A percentile compares a stretch with the other conserved stretches of the same genome.
These are phyloP conservation scores for Palythoa caribaeorum DNA, from an alignment of 92 coral and sea anemone genomes.

Conservation along the genomic window DNA sequence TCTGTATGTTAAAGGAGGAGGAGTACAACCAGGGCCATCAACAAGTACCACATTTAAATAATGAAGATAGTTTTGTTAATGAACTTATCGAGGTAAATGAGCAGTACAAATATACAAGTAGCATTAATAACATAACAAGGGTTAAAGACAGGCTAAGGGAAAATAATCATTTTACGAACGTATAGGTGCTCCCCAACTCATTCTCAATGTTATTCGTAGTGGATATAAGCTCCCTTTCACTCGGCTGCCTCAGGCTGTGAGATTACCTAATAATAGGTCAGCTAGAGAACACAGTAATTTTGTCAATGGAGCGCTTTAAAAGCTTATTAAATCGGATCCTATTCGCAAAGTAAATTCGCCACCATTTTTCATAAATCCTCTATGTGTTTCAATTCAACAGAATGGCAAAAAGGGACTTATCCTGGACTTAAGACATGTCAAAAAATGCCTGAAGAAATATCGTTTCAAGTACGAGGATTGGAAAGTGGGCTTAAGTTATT, in stretches of 20 bases:
- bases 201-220: slow-evolving; percentile 3
- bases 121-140: not conserved
- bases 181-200: not conserved
- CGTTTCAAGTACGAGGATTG: slow-evolving; percentile 21
- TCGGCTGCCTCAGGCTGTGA: not conserved
- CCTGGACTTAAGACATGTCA: slow-evolving; percentile 8
- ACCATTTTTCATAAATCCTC: slow-evolving; percentile 25
- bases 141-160: not conserved
- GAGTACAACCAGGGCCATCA: not conserved
- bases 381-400: slow-evolving; percentile 15
- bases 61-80: not conserved
- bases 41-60: not conserved
- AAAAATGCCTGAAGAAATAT: not conserved
- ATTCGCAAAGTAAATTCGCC: not conserved
- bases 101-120: not conserved
- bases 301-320: slow-evolving; percentile 25
- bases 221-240: not conserved
- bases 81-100: not conserved
- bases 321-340: slow-evolving; percentile 1
- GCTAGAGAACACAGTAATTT: slow-evolving; percentile 18
- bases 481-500: slow-evolving; percentile 19
- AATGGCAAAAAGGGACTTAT: slow-evolving; percentile 33
- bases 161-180: not conserved
- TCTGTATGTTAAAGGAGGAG: not conserved
- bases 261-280: slow-evolving; percentile 16